Evolutionary conservation across 2,113 vertebrate species (phyloP), one percentile per base, ranked within the genome.

Genomic region (Coracopsis vasa): DNA sequence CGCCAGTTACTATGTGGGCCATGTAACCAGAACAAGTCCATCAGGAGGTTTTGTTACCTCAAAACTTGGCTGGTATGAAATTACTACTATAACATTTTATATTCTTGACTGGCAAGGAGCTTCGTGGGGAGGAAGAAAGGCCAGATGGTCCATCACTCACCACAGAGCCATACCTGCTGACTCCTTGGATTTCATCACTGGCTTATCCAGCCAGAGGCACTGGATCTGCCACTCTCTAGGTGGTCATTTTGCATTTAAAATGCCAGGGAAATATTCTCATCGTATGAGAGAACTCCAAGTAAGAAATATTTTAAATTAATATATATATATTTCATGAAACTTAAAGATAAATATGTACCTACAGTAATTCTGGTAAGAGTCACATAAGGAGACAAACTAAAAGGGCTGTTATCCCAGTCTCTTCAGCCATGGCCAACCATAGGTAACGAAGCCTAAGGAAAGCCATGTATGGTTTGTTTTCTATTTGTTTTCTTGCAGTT

Each of bases 121-220:
- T 90, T n/a, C 0, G 0, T 72, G 37, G 19, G 3, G 29, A 75
- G n/a, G 95, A 97, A 86, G 96, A 97, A 92, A 89, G 61, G 58
- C 91, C 96, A 31, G 66, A 97, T 94, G 98, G 98, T 80, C 97
- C 98, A 31, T 98, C 98, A 10, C 97, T 96, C 98, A 99, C 86
- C 98, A 98, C 51, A 98, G 98, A 96, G 98, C 98, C 54, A 98
- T 99, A 92, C 98, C 98, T 42, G 97, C 99, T 37, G 99, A 99
- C 92, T 99, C 98, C 95, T 99, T 99, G 91, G 99, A 98, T 92
- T 99, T 99, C 93, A 95, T 98, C 94, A 97, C 98, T 78, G 98
- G 83, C 21, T 97, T 99, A 29, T 98, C 98, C 92, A 96, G 99
- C 13, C 89, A 98, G 83, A 99, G 98, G 94, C 98, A 98, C 58